Percentiles rank a stretch among this genome's conserved stretches.
These are phyloP conservation scores for Ischnura elegans DNA, from an alignment of 2,888 invertebrate genomes.

Conservation along the genomic window DNA sequence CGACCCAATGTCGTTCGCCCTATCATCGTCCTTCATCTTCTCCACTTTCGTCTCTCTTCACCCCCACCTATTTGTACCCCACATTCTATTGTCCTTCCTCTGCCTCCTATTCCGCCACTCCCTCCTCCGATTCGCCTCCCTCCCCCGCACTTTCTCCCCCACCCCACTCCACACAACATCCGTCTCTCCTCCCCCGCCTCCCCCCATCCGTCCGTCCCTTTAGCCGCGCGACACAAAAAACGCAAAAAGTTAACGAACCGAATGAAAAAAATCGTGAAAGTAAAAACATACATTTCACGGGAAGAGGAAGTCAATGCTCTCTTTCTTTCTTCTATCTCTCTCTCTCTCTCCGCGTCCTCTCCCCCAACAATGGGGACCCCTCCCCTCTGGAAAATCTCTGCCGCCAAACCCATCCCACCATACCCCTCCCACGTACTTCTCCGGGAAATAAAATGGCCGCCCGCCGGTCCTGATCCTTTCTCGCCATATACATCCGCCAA, in stretches of 20 bases:
- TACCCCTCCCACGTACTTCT: not conserved
- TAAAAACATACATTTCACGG: conserved; percentile 66
- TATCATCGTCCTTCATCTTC: no score
- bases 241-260: conserved; percentile 61
- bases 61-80: not conserved
- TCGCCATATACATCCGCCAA: no score
- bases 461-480: not conserved
- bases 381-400: not conserved
- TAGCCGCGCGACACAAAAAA: conserved; percentile 7
- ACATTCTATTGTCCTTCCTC: not conserved
- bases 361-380: not conserved
- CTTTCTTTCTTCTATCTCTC: not conserved
- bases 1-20: no score
- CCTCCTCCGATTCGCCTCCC: not conserved
- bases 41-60: not conserved
- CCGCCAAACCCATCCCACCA: not conserved
- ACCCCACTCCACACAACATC: not conserved
- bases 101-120: not conserved
- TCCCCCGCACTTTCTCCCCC: not conserved
- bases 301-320: conserved; percentile 48
- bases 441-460: not conserved
- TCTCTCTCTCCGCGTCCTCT: not conserved
- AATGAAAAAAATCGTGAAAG: conserved; percentile 60
- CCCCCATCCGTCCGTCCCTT: conserved; percentile 18
- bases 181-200: not conserved